Conservation (phyloP, 2,113 vertebrate genomes). For the Rhinopomastus cyanomelas region DNA sequence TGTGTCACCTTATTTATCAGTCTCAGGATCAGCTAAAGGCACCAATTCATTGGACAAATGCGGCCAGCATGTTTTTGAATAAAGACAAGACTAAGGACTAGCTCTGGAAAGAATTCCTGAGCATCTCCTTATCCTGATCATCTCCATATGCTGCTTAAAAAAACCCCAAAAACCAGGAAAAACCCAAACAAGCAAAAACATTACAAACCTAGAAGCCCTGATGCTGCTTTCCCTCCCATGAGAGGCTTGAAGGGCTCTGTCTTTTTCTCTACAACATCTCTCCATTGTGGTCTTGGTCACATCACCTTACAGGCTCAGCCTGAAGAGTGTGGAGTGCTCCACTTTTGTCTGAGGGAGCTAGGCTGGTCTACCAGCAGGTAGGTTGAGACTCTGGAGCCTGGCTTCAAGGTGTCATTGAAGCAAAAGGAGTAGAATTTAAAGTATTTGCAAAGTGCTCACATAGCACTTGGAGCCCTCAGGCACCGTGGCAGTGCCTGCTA, state of each 20-base stretch:
- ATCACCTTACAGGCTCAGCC: neutral
- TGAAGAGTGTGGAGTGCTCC: neutral
- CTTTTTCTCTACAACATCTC: neutral
- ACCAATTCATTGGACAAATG: constrained; percentile 13
- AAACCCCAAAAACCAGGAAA: neutral
- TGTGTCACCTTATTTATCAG: constrained; percentile 67
- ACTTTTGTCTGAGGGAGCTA: neutral
- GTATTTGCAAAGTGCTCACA: neutral
- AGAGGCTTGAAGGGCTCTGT: neutral
- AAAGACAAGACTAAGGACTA: neutral
- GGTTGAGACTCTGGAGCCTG: neutral
- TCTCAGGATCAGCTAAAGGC: constrained; percentile 9
- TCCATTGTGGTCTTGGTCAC: neutral
- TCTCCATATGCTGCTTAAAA: neutral
- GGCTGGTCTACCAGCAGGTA: neutral
- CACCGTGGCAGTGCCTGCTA: neutral
- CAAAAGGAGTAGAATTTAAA: neutral
- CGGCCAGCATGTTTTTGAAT: neutral
- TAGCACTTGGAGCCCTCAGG: neutral
- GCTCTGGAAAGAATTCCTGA: neutral
- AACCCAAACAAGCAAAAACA: no score
- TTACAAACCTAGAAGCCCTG: neutral
- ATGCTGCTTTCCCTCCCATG: neutral
- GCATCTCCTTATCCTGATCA: neutral
- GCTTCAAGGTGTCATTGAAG: neutral